phyloP scores from a whole-genome alignment of 2,797 vertebrate genomes.

The Falco cherrug region DNA sequence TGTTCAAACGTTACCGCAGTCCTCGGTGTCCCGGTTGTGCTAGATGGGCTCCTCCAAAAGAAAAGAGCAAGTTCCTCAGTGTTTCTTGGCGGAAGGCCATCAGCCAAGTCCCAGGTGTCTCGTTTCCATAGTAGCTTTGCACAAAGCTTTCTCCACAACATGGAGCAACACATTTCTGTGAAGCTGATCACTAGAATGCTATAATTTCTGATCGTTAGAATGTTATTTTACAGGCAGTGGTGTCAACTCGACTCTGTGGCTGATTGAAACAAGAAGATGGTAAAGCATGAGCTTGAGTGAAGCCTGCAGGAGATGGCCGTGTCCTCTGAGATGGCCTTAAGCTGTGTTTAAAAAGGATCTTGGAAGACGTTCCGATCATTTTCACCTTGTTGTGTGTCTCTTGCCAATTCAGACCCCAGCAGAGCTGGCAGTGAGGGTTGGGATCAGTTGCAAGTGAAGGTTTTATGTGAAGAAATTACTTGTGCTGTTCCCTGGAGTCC shows the following conservation, averaged over 20 bases:
- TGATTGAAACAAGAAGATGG: background rate
- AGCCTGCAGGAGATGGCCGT: background rate
- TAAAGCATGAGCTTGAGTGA: background rate
- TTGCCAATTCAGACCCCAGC: background rate
- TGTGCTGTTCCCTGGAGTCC: background rate
- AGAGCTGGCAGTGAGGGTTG: background rate
- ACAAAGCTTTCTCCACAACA: background rate
- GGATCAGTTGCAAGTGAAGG: background rate
- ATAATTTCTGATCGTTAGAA: background rate
- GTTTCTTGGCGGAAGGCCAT: background rate
- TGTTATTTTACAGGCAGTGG: background rate
- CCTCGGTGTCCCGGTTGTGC: background rate
- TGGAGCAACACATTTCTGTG: background rate
- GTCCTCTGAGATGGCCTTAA: background rate
- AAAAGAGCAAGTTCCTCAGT: background rate
- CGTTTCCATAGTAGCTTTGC: background rate
- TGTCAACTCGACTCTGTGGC: background rate
- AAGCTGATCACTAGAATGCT: too few species aligned
- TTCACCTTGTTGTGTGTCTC: background rate
- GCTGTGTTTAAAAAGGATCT: background rate
- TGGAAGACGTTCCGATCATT: background rate
- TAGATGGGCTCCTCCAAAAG: background rate
- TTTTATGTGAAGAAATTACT: background rate
- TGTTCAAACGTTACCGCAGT: background rate
- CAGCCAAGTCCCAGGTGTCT: background rate